These are phyloP conservation scores for Dromaius novaehollandiae DNA, from an alignment of 2,113 vertebrate species.

Conservation along the genomic window DNA sequence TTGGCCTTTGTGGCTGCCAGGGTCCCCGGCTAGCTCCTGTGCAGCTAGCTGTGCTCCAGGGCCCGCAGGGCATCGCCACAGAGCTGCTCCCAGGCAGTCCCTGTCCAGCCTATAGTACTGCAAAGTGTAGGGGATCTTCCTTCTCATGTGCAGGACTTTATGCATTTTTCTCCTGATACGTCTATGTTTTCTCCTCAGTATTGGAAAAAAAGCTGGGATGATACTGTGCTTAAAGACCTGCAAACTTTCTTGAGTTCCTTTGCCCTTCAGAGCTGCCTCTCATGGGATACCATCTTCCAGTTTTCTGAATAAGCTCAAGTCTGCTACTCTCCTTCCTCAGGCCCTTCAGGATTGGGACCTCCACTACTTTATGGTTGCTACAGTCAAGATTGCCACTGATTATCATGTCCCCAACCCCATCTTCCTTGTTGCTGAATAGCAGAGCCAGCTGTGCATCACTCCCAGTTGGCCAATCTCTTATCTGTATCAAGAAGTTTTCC, in stretches of 20 bases:
- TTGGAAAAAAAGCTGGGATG: neutral
- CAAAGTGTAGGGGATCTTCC: neutral
- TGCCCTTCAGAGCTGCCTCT: neutral
- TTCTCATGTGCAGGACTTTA: rapidly evolving
- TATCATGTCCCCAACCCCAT: neutral
- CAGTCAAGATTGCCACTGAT: neutral
- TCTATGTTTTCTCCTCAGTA: neutral
- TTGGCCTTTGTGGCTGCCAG: neutral
- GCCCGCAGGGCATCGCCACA: too few relatives aligned
- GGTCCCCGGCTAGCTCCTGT: neutral
- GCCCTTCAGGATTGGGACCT: neutral
- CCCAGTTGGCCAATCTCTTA: neutral
- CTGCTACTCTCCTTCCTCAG: neutral
- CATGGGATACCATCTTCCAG: neutral
- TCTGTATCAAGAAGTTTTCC: neutral
- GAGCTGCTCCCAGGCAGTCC: neutral
- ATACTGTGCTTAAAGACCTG: neutral
- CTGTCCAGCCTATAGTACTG: neutral
- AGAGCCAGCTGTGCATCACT: neutral
- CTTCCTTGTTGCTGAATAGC: neutral
- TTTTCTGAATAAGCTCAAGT: neutral
- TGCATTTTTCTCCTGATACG: rapidly evolving
- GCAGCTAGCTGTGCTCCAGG: neutral
- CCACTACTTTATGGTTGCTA: neutral
- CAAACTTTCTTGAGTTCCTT: neutral